These are phyloP conservation scores for Zaprionus capensis DNA, from an alignment of 1,140 invertebrate species.

Conservation along the genomic window DNA sequence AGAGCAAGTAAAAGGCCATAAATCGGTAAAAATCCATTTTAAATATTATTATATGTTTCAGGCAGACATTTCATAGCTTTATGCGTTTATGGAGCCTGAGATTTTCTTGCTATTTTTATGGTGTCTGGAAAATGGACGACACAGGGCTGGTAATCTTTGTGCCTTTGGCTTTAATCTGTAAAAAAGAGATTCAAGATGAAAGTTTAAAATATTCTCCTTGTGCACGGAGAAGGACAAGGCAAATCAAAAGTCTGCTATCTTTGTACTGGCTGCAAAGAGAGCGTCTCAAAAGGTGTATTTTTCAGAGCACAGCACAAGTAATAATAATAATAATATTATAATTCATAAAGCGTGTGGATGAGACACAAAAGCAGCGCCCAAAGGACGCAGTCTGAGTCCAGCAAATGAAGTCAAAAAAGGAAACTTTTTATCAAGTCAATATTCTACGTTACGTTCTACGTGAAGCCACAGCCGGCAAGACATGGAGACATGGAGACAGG, in stretches of 20 bases:
- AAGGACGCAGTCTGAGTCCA: conserved; percentile 21
- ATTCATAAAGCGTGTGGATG: conserved; percentile 72
- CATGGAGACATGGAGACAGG: conserved; percentile 41
- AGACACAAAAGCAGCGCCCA: conserved; percentile 50
- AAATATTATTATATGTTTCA: conserved; percentile 62
- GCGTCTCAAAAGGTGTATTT: conserved; percentile 9
- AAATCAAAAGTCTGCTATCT: conserved; percentile 1
- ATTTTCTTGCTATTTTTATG: conserved; percentile 41
- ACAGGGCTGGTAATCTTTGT: neutral
- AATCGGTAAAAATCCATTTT: conserved; percentile 70
- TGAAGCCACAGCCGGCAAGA: conserved; percentile 57
- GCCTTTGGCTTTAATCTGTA: neutral
- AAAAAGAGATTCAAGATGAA: neutral
- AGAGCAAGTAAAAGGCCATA: conserved; percentile 52
- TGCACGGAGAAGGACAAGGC: neutral
- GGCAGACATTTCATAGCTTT: conserved; percentile 32
- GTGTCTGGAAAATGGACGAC: conserved; percentile 41
- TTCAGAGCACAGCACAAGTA: conserved; percentile 1
- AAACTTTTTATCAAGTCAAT: conserved; percentile 82
- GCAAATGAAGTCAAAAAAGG: conserved; percentile 54
- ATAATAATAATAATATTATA: conserved; percentile 59
- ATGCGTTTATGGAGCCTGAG: conserved; percentile 20
- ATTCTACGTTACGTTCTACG: conserved; percentile 62
- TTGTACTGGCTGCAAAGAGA: neutral
- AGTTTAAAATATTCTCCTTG: neutral